Conservation (phyloP, 2,797 vertebrate species). For the Cirrhinus mrigala region DNA sequence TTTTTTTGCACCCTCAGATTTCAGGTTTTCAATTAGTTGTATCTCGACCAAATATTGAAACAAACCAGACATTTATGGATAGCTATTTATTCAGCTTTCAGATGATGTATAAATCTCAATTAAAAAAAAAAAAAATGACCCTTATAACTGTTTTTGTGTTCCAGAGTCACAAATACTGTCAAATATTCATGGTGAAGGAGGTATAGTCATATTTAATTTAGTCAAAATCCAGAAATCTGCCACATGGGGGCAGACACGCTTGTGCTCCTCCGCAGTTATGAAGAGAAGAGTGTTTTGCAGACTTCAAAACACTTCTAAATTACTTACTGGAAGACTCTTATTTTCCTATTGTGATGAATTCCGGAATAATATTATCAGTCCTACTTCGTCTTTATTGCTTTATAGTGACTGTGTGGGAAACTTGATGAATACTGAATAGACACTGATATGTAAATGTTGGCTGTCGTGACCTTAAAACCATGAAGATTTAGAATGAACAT, state of each 20-base stretch:
- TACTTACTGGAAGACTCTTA: not conserved
- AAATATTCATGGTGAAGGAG: not conserved
- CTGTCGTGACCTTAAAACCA: not conserved
- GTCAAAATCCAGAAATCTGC: not conserved
- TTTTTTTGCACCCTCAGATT: no score
- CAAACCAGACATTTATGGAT: no score
- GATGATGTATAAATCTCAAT: no score
- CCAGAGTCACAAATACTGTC: not conserved
- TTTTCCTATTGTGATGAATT: not conserved
- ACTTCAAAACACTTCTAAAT: not conserved
- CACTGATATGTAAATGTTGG: not conserved
- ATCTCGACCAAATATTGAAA: no score
- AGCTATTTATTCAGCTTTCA: no score
- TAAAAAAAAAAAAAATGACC: no score
- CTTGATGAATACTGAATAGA: not conserved
- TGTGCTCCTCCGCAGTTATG: not conserved
- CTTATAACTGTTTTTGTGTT: no score
- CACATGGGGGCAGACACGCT: not conserved
- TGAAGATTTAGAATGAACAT: not conserved
- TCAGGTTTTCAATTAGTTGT: no score
- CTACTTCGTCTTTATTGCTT: slow-evolving; percentile 6
- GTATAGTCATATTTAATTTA: not conserved
- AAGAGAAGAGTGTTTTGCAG: not conserved
- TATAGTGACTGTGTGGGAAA: not conserved
- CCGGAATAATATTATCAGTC: not conserved